These are phyloP conservation scores for Orchesella flavescens DNA, from an alignment of 2,888 invertebrate genomes.

Conservation along the genomic window DNA sequence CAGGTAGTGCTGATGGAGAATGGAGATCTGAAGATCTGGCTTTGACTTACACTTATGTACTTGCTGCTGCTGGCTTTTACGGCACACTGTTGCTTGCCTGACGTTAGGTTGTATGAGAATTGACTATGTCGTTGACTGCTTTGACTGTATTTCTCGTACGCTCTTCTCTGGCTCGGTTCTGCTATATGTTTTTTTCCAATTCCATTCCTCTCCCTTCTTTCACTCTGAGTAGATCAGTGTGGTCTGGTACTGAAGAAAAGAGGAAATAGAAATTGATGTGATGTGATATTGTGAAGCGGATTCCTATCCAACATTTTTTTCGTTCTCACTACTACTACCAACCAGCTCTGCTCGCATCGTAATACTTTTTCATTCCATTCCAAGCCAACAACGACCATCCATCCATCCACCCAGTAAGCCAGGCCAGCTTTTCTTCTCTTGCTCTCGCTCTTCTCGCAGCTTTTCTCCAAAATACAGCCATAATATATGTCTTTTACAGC, in stretches of 20 bases:
- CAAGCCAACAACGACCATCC: not conserved
- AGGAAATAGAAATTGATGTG: constrained; percentile 55
- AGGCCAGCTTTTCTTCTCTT: not conserved
- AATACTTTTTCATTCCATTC: constrained; percentile 25
- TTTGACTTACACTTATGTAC: no score
- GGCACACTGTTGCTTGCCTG: constrained; percentile 44
- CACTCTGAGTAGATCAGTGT: no score
- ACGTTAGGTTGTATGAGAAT: not conserved
- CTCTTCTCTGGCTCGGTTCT: not conserved
- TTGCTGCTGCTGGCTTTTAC: not conserved
- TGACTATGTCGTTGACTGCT: no score
- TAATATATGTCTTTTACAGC: no score
- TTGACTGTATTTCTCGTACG: no score
- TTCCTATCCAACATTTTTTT: constrained; percentile 16
- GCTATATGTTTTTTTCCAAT: not conserved
- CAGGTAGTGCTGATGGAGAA: no score
- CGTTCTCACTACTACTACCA: not conserved
- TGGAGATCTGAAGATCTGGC: no score
- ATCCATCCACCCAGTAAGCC: not conserved
- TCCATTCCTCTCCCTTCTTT: not conserved
- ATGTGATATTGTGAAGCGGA: constrained; percentile 39
- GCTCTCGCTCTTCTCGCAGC: not conserved
- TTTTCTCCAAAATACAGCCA: no score
- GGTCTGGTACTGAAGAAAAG: not conserved
- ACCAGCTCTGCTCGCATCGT: not conserved